phyloP scores from a whole-genome alignment of 2,113 vertebrate genomes.

The Perccottus glenii region DNA sequence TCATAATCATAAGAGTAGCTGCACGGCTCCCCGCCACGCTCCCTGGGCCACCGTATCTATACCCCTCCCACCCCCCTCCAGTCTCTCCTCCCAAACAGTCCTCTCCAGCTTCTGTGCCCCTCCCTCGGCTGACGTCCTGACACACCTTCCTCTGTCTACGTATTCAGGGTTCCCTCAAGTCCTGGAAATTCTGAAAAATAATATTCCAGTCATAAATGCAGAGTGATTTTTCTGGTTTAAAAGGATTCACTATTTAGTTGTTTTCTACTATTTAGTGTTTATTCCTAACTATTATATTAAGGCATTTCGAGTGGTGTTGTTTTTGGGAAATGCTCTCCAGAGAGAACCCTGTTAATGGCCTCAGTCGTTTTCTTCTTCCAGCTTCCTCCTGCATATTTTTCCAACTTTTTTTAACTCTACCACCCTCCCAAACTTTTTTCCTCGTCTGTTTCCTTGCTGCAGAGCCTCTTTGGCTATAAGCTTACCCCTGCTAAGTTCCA shows the following conservation, averaged over 20 bases:
- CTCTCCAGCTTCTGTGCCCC: slow-evolving; percentile 27
- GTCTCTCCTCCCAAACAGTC: slow-evolving; percentile 19
- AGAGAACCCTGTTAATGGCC: neutral
- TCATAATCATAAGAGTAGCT: slow-evolving; percentile 58
- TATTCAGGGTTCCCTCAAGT: neutral
- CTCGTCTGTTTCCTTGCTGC: neutral
- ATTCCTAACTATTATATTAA: too few relatives aligned
- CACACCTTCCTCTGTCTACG: slow-evolving; percentile 22
- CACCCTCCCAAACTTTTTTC: neutral
- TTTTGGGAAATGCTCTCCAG: neutral
- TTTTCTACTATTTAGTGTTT: too few relatives aligned
- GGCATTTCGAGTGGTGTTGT: neutral
- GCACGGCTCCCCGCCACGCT: slow-evolving; percentile 29
- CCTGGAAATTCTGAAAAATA: too few relatives aligned
- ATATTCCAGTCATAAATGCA: too few relatives aligned
- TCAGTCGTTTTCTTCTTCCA: neutral
- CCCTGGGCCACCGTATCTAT: slow-evolving; percentile 20
- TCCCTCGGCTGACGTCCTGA: slow-evolving; percentile 15
- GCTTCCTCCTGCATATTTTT: neutral
- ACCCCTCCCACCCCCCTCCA: slow-evolving; percentile 29
- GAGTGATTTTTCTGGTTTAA: too few relatives aligned
- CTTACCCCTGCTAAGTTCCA: neutral
- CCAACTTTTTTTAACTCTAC: neutral
- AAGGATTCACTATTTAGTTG: too few relatives aligned
- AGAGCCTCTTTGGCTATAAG: neutral